Evolutionary conservation across 2,888 invertebrate genomes (phyloP), one percentile per base, ranked within the genome.

Genomic region (Hermaeophaga mercurialis): DNA sequence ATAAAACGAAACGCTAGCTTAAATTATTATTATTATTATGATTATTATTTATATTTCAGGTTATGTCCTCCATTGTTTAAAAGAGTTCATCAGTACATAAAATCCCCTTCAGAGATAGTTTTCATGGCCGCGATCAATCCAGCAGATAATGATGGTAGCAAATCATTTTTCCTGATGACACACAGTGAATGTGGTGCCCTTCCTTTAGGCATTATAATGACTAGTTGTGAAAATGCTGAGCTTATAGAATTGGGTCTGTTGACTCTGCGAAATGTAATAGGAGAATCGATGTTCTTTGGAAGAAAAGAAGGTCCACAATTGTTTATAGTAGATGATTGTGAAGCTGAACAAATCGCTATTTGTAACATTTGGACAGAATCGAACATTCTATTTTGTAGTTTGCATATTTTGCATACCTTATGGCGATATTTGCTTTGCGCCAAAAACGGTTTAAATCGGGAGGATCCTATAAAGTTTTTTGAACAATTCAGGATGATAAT

Each of bases 21-120:
- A n/a, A n/a, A n/a, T n/a, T n/a, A n/a, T n/a, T n/a, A n/a, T n/a
- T n/a, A n/a, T n/a, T n/a, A n/a, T n/a, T n/a, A n/a, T n/a, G n/a
- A n/a, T n/a, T n/a, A n/a, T n/a, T 38, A 6, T 22, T 28, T 26
- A 5, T 3, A 38, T 50, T 41, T 31, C 14, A 50, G 50, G 11
- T 19, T 50, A 15, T 50, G 50, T 33, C 50, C 50, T 5, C 50
- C 50, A 1, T 41, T 50, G 17, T 50, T 50, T 22, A 50, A 50
- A 50, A 41, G 50, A 14, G 26, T 50, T 11, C 50, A 50, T 18
- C 34, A 31, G 7, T 22, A 33, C 41, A 41, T 50, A 5, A 33
- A 41, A 50, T 17, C 28, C 9, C 31, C 50, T 19, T 50, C 50
- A n/a, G 41, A 50, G 7, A 9, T 50, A 4, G 50, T 50, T 8